Evolutionary conservation across 2,888 invertebrate species (phyloP), one percentile per base, ranked within the genome.

Genomic region (Drepana falcataria): DNA sequence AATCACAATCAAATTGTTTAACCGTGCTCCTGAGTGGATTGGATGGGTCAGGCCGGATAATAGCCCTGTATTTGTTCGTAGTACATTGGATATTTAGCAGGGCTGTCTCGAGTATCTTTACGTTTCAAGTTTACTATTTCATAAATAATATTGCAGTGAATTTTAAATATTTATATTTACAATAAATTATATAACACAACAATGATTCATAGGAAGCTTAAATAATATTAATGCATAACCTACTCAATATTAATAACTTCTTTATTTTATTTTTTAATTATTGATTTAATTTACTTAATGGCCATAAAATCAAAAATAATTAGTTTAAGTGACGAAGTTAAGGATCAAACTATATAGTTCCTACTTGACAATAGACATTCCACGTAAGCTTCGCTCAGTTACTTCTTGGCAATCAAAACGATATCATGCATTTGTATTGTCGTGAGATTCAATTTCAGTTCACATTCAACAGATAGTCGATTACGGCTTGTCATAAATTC

Each of bases 401-500:
- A 37, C 34, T 51, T 51, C 34, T 53, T 56, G 51, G 53, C 56
- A 47, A 48, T 55, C 48, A 52, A 53, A 53, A 48, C 62, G 58
- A 58, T 47, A 59, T 58, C 58, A 58, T 53, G 51, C 55, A 56
- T 61, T 44, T 44, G 44, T 55, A 60, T 59, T 56, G 51, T 52
- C 63, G 56, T 56, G 60, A 51, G 5, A 40, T 65, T 58, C 65
- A 65, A 69, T 66, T 64, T 53, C 47, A 60, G 58, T 57, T 58
- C 61, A 65, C 75, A 75, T 80, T 81, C 84, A 85, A 83, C 83
- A 84, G 83, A 79, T 81, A 76, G 79, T 71, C 73, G 75, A 73
- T 75, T 64, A 68, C 60, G 66, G 71, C 61, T 75, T 75, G 78
- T 77, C 77, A 80, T 81, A 75, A 79, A 81, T 82, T 78, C 74